phyloP scores from a whole-genome alignment of 2,888 invertebrate genomes.

The Chymomyza fuscimana region DNA sequence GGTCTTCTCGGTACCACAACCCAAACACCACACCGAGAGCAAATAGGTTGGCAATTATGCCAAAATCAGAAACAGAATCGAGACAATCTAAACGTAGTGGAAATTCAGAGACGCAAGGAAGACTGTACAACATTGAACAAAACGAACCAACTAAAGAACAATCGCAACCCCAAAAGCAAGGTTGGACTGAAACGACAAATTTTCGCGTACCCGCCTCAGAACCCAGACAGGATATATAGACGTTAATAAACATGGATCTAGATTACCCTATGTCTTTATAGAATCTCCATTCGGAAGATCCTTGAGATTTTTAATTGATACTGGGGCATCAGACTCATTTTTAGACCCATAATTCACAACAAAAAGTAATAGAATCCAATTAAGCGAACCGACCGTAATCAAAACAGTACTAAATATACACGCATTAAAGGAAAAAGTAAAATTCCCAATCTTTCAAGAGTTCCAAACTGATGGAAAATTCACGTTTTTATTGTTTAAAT shows the following conservation, averaged over 20 bases:
- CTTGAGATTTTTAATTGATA: not conserved
- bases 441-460: not conserved
- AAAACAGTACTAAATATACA: constrained; percentile 4
- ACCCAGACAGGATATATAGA: constrained; percentile 1
- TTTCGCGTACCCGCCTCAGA: constrained; percentile 1
- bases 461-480: not conserved
- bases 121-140: no score
- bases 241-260: not conserved
- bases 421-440: not conserved
- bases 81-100: no score
- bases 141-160: no score
- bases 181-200: not conserved
- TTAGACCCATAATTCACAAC: constrained; percentile 8
- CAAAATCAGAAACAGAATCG: no score
- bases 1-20: no score
- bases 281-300: not conserved
- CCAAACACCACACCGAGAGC: no score
- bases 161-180: no score
- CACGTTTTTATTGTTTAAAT: not conserved
- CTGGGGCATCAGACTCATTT: not conserved
- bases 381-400: not conserved
- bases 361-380: not conserved
- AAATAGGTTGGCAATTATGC: no score
- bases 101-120: no score
- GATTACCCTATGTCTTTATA: not conserved